Evolutionary conservation across 2,113 vertebrate species (phyloP), one percentile per base, ranked within the genome.

Genomic region (Dicaeum eximium): DNA sequence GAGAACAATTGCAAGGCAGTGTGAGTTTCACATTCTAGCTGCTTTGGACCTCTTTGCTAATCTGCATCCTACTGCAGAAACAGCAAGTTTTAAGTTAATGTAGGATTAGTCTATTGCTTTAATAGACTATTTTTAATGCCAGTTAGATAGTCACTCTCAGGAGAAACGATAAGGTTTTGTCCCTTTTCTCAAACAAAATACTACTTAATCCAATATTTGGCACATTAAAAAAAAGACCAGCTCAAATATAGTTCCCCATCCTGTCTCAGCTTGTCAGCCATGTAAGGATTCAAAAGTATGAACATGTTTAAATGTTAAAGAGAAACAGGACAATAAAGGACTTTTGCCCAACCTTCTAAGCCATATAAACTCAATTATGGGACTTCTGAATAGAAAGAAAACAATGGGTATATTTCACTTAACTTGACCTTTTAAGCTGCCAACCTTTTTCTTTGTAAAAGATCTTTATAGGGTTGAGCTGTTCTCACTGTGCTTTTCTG

Each of bases 341-440:
- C 27, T 51, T 66, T 92, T 87, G 28, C 57, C 69, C 54, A 88
- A 35, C 8, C 13, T 96, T 86, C 44, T 60, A 60, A 38, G 50
- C 12, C 23, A 35, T 51, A 31, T 18, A 75, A 93, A 69, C 30
- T 24, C 30, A 91, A 64, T 71, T 86, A 51, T 37, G 53, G 5
- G 48, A 64, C 16, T 90, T 96, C 13, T 90, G 53, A 53, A 50
- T 62, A 80, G 64, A 77, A 92, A 57, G 73, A 69, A 69, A 90
- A 45, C 8, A 90, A 38, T 69, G 20, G 35, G 53, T 88, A 6
- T 78, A 53, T 91, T 97, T 92, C 48, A 40, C 45, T 90, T 71
- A 77, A 78, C 20, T 67, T 93, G 86, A 86, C 80, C 73, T 93
- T 86, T 91, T 50, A 78, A 81, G 70, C 53, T 85, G 86, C 91